Percentiles rank a stretch among this genome's conserved stretches.
These are phyloP conservation scores for Marmota monax DNA, from an alignment of 2,113 vertebrate genomes.

Conservation along the genomic window DNA sequence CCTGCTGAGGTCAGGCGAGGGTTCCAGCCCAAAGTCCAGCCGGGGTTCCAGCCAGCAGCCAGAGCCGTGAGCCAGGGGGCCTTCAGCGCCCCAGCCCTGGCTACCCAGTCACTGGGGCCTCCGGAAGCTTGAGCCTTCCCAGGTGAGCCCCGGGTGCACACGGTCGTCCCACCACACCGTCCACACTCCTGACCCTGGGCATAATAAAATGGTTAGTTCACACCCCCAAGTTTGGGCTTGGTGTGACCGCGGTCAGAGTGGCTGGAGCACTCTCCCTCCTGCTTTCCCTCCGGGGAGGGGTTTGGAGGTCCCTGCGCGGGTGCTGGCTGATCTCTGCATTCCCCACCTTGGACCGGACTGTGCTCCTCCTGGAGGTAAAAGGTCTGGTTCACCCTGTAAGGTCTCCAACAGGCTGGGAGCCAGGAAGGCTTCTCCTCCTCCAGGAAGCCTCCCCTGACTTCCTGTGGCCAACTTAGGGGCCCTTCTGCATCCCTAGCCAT, in stretches of 20 bases:
- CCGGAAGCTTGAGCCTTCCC: not conserved
- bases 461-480: not conserved
- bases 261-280: not conserved
- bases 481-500: no score
- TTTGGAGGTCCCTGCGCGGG: not conserved
- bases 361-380: not conserved
- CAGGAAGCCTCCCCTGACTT: not conserved
- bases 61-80: not conserved
- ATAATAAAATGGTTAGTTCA: not conserved
- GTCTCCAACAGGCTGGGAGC: not conserved
- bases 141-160: not conserved
- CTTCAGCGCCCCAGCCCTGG: not conserved
- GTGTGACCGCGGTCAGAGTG: not conserved
- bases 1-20: rapidly evolving
- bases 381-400: not conserved
- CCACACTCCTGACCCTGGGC: not conserved
- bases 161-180: rapidly evolving
- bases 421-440: not conserved
- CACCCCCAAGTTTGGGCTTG: not conserved
- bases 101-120: not conserved
- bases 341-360: not conserved
- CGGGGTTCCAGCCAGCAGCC: not conserved
- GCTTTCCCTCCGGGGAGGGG: not conserved
- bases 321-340: no score
- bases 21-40: not conserved